phyloP scores from a whole-genome alignment of 2,113 vertebrate genomes.

The Dasypus novemcinctus region DNA sequence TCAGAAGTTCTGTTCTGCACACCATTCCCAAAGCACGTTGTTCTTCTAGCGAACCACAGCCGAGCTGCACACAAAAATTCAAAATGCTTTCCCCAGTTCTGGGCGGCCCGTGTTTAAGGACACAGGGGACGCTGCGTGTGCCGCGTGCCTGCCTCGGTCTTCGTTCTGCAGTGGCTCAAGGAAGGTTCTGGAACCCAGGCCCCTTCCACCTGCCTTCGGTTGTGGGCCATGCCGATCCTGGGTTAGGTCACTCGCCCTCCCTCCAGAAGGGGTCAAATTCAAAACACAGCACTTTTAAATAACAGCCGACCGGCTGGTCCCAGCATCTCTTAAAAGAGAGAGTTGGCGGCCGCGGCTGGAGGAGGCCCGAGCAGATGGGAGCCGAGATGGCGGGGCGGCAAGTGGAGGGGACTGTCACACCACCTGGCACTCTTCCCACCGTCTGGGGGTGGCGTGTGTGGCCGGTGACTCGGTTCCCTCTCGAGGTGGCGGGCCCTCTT shows the following conservation, averaged over 20 bases:
- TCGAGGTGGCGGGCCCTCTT: constrained; percentile 57
- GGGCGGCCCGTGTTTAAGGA: neutral
- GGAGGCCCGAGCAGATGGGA: constrained; percentile 62
- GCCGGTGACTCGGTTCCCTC: neutral
- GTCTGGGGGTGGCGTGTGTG: constrained; percentile 16
- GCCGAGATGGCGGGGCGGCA: neutral
- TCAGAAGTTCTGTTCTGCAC: neutral
- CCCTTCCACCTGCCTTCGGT: neutral
- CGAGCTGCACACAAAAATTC: neutral
- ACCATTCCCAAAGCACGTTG: neutral
- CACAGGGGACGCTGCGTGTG: fast-evolving
- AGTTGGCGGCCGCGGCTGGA: neutral
- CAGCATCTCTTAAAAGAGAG: neutral
- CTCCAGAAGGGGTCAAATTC: neutral
- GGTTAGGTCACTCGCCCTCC: neutral
- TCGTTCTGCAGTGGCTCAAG: fast-evolving
- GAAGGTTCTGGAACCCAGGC: neutral
- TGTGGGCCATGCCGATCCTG: neutral
- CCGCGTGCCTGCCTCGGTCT: neutral
- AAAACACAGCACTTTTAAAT: neutral
- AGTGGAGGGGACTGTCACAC: neutral
- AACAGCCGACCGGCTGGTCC: constrained; percentile 17
- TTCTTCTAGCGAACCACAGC: neutral
- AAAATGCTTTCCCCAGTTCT: neutral
- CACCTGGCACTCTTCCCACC: constrained; percentile 67